These are phyloP conservation scores for Torymus auratus DNA, from an alignment of 2,888 invertebrate species.

Conservation along the genomic window DNA sequence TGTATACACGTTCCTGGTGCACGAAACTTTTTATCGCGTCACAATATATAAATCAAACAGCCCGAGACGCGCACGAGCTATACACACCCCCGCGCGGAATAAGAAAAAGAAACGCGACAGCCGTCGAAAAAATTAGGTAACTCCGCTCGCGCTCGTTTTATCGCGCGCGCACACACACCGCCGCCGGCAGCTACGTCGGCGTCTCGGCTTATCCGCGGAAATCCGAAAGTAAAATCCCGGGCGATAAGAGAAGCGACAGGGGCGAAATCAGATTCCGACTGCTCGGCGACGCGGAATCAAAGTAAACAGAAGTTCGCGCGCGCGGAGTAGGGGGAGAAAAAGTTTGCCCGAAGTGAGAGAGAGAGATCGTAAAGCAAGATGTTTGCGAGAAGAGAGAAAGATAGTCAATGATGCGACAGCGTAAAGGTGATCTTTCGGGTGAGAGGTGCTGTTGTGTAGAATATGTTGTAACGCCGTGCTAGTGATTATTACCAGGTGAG, in stretches of 20 bases:
- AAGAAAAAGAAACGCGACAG: conserved; percentile 14
- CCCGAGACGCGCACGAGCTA: no score
- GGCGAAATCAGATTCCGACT: conserved; percentile 45
- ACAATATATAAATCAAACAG: no score
- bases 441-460: no score
- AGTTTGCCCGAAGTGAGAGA: conserved; percentile 3
- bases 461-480: no score
- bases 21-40: no score
- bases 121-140: conserved; percentile 17
- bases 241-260: conserved; percentile 19
- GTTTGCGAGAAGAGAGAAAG: conserved; percentile 24
- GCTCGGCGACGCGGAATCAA: conserved; percentile 51
- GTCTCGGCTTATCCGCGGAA: conserved; percentile 42
- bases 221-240: conserved; percentile 54
- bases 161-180: no score
- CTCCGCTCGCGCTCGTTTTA: background rate
- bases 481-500: no score
- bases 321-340: background rate
- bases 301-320: conserved; percentile 44
- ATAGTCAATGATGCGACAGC: no score
- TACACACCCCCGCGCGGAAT: background rate
- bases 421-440: no score
- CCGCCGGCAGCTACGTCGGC: background rate
- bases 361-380: conserved; percentile 29
- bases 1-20: no score